Conservation (phyloP, 1,140 invertebrate species). For the Odontomachus brunneus region DNA sequence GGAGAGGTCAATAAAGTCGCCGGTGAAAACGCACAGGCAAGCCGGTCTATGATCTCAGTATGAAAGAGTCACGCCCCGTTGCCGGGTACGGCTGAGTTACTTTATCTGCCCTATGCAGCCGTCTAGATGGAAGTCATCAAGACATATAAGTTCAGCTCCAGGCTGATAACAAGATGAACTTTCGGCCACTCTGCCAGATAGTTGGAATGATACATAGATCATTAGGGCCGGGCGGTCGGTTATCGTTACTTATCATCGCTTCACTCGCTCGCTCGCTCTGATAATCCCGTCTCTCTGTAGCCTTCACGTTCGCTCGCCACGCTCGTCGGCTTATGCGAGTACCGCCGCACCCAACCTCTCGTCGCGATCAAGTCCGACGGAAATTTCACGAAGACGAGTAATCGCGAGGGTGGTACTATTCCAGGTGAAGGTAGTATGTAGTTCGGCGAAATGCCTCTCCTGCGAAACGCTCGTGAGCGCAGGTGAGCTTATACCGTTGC, state of each 20-base stretch:
- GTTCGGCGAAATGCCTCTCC: neutral
- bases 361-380: neutral
- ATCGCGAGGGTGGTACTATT: neutral
- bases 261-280: slow-evolving; percentile 9
- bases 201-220: slow-evolving; percentile 66
- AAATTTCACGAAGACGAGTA: slow-evolving; percentile 8
- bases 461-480: neutral
- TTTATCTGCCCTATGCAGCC: slow-evolving; percentile 54
- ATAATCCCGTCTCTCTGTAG: slow-evolving; percentile 37
- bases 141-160: slow-evolving; percentile 25
- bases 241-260: slow-evolving; percentile 47
- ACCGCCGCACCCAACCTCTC: too few relatives aligned
- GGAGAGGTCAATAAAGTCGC: slow-evolving; percentile 20
- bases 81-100: slow-evolving; percentile 5
- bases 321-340: too few relatives aligned
- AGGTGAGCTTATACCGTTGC: neutral
- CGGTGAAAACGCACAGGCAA: neutral
- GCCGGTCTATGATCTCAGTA: slow-evolving; percentile 7
- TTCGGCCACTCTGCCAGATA: slow-evolving; percentile 61
- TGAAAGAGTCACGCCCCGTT: slow-evolving; percentile 37
- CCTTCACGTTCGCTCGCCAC: neutral
- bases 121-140: slow-evolving; percentile 56
- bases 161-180: slow-evolving; percentile 67
- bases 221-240: slow-evolving; percentile 57
- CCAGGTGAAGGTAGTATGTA: neutral